A percentile compares a stretch with the other conserved stretches of the same genome.
phyloP scores from a whole-genome alignment of 2,113 vertebrate genomes.

The Gracilinanus agilis region DNA sequence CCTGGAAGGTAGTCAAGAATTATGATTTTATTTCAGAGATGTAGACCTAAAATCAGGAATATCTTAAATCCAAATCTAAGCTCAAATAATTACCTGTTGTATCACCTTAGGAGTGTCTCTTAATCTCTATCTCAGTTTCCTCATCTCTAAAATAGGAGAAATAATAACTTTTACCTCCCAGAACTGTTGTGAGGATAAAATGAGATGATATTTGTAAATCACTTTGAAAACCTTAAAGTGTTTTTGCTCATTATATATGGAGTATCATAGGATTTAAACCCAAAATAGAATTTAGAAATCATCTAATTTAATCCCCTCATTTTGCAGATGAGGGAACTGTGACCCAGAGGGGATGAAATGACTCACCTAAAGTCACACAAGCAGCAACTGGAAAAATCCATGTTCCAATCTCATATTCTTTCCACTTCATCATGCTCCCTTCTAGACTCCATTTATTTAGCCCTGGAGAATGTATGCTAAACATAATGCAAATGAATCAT shows the following conservation, averaged over 20 bases:
- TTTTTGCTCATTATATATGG: neutral
- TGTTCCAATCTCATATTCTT: neutral
- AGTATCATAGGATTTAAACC: neutral
- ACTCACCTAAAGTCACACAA: neutral
- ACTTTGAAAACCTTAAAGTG: neutral
- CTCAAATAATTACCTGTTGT: neutral
- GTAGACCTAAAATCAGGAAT: neutral
- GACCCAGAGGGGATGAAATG: neutral
- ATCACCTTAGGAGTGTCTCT: neutral
- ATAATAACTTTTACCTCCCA: neutral
- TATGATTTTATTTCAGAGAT: neutral
- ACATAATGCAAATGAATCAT: slow-evolving; percentile 3
- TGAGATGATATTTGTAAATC: neutral
- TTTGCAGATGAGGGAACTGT: neutral
- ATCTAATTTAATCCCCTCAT: neutral
- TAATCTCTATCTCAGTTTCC: neutral
- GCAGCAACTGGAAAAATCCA: neutral
- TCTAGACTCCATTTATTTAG: neutral
- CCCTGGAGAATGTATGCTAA: neutral
- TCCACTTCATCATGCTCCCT: neutral
- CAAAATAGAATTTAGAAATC: neutral
- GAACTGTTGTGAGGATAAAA: neutral
- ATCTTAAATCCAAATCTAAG: neutral
- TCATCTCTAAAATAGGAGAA: neutral
- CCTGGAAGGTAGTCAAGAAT: neutral